Evolutionary conservation across 2,797 vertebrate species (phyloP).

Genomic region (Bothrops alternatus): DNA sequence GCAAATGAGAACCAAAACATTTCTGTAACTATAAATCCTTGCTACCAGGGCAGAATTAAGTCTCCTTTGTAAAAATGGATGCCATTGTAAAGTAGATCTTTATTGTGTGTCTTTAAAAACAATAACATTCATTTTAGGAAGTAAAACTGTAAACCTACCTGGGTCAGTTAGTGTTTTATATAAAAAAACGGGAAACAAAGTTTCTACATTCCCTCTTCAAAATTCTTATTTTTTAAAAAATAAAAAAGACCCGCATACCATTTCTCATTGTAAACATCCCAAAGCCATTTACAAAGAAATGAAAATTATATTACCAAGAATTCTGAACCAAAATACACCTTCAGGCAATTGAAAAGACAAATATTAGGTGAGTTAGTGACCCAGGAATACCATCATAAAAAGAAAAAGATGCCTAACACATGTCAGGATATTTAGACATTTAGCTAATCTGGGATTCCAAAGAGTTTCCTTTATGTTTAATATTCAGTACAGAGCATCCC

Average conservation of each 20-base stretch:
- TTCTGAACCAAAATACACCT: not conserved
- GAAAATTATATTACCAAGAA: not conserved
- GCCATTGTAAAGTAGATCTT: not conserved
- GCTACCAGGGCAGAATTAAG: slow-evolving; percentile 5
- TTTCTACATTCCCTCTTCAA: not conserved
- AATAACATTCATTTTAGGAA: not conserved
- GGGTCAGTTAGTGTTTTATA: not conserved
- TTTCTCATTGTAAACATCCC: not conserved
- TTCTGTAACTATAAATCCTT: slow-evolving; percentile 12
- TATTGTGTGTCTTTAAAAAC: not conserved
- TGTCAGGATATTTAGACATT: not conserved
- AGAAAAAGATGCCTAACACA: not conserved
- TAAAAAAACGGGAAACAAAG: not conserved
- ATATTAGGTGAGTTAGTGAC: not conserved
- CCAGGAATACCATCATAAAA: not conserved
- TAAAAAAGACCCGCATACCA: not conserved
- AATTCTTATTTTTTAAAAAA: not conserved
- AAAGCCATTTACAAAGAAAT: not conserved
- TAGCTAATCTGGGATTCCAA: not conserved
- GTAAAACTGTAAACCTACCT: not conserved
- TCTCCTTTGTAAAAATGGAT: slow-evolving; percentile 20
- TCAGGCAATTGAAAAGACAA: not conserved
- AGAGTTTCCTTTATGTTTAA: not conserved
- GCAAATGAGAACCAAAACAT: not conserved
- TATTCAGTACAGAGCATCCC: not conserved